phyloP scores from a whole-genome alignment of 2,113 vertebrate species.

The Gymnarchus niloticus region DNA sequence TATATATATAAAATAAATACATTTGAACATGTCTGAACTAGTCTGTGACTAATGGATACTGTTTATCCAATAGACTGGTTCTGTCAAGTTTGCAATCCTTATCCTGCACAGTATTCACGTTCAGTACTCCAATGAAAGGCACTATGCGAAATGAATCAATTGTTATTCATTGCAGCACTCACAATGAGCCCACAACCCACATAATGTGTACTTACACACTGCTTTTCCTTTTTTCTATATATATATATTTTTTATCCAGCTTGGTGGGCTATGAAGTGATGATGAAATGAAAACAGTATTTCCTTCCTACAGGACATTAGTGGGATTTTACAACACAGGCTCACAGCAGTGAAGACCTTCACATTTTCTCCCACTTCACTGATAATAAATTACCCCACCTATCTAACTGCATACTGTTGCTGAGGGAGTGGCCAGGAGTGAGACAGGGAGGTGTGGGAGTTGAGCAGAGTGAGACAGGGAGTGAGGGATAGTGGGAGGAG shows the following conservation, averaged over 20 bases:
- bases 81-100: not conserved
- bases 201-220: not conserved
- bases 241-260: not conserved
- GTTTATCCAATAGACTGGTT: not conserved
- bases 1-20: not conserved
- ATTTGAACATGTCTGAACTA: not conserved
- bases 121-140: constrained; percentile 4
- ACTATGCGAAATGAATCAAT: not conserved
- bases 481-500: not conserved
- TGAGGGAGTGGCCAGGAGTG: constrained; percentile 18
- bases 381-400: not conserved
- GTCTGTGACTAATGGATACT: not conserved
- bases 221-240: not conserved
- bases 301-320: not conserved
- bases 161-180: not conserved
- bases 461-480: not conserved
- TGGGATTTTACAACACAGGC: not conserved
- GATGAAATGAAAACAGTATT: not conserved
- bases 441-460: not conserved
- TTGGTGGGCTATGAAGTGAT: not conserved
- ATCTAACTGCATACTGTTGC: not conserved
- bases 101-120: not conserved
- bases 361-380: not conserved
- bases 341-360: not conserved
- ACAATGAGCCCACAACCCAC: not conserved